A percentile compares a stretch with the other conserved stretches of the same genome.
Evolutionary conservation across 2,113 vertebrate genomes (phyloP).

Genomic region (Zosterops borbonicus): DNA sequence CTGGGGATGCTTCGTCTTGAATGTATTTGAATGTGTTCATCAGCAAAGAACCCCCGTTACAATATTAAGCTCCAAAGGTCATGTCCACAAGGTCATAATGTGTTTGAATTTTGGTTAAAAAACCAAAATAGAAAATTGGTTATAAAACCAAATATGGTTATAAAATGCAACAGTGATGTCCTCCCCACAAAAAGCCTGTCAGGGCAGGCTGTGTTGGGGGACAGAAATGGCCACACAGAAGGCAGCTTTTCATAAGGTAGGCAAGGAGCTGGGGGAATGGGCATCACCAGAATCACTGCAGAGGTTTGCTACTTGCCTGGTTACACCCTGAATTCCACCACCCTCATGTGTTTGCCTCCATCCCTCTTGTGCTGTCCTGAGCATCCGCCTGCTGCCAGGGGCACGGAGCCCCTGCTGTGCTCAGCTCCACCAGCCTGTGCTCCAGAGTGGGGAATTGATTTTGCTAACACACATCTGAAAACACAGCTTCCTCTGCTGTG

Average conservation of each 20-base stretch:
- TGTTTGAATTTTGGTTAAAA: too few relatives aligned
- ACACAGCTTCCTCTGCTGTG: neutral
- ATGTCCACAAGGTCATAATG: neutral
- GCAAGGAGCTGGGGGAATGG: fast-evolving
- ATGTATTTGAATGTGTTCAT: fast-evolving
- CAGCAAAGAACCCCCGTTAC: fast-evolving
- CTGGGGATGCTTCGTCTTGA: neutral
- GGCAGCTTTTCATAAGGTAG: neutral
- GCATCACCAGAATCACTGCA: neutral
- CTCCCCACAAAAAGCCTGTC: neutral
- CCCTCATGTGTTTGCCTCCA: neutral
- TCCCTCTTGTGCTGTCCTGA: neutral
- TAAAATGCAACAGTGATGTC: too few relatives aligned
- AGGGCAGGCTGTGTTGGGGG: neutral
- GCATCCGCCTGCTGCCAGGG: fast-evolving
- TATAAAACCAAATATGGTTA: too few relatives aligned
- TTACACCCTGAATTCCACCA: neutral
- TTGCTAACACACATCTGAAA: neutral
- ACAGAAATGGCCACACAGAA: neutral
- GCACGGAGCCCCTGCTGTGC: neutral
- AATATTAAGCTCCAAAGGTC: neutral
- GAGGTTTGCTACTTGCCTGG: neutral
- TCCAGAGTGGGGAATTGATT: neutral
- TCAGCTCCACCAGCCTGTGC: neutral
- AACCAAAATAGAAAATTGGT: too few relatives aligned